A percentile compares a stretch with the other conserved stretches of the same genome.
Conservation (phyloP, 1,140 invertebrate genomes). For the Scaptomyza pallida region DNA sequence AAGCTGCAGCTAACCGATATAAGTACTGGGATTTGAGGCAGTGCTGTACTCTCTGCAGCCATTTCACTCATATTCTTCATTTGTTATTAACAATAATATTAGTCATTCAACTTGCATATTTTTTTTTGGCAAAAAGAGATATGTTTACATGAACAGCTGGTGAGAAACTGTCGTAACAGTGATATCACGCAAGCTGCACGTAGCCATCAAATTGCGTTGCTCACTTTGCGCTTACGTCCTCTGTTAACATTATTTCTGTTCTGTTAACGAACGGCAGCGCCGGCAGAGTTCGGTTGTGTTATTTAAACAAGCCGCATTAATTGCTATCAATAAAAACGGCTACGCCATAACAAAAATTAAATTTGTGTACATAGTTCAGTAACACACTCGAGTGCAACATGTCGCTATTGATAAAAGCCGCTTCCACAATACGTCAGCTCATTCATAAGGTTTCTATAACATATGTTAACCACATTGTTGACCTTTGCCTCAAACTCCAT, state of each 20-base stretch:
- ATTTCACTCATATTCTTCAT: constrained; percentile 50
- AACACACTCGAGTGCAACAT: constrained; percentile 40
- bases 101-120: constrained; percentile 33
- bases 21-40: constrained; percentile 62
- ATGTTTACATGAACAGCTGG: constrained; percentile 54
- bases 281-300: constrained; percentile 43
- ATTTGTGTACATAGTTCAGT: constrained; percentile 17
- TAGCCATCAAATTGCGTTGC: not conserved
- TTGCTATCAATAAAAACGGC: constrained; percentile 25
- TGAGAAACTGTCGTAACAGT: not conserved
- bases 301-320: constrained; percentile 52
- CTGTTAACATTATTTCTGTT: not conserved
- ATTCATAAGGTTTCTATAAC: constrained; percentile 73
- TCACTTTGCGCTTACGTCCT: constrained; percentile 5
- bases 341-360: constrained; percentile 22
- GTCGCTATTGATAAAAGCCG: constrained; percentile 63
- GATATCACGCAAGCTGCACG: not conserved
- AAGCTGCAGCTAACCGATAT: constrained; percentile 87
- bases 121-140: constrained; percentile 12
- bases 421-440: constrained; percentile 47
- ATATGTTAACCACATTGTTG: constrained; percentile 48
- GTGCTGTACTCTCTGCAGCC: constrained; percentile 9
- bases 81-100: constrained; percentile 34
- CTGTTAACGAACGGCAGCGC: constrained; percentile 35
- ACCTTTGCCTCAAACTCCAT: constrained; percentile 59